Evolutionary conservation across 2,113 vertebrate genomes (phyloP).

Genomic region (Neodon shergylaensis): DNA sequence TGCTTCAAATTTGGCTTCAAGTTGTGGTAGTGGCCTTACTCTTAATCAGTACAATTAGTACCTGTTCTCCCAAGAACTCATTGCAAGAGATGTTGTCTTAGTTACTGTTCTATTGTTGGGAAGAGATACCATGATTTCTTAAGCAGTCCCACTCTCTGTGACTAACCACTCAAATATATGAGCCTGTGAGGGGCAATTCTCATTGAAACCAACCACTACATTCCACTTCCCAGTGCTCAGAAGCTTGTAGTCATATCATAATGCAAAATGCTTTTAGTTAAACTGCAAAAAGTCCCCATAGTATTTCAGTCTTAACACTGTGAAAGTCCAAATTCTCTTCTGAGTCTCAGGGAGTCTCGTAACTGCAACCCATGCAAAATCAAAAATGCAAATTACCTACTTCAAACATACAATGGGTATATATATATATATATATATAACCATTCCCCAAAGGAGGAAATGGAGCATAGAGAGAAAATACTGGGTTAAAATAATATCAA

Average conservation of each 20-base stretch:
- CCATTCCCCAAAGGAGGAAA: not conserved
- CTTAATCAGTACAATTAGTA: not conserved
- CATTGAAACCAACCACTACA: not conserved
- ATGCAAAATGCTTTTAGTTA: not conserved
- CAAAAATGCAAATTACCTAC: not conserved
- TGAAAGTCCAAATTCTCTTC: not conserved
- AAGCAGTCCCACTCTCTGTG: not conserved
- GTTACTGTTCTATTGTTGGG: not conserved
- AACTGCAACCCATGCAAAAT: not conserved
- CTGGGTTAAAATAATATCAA: not conserved
- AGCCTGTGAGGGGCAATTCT: not conserved
- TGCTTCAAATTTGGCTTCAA: not conserved
- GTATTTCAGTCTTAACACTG: not conserved
- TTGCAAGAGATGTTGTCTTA: not conserved
- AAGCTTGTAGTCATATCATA: not conserved
- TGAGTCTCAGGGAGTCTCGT: not conserved
- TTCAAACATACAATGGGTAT: not conserved
- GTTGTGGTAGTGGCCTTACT: not conserved
- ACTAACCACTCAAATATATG: not conserved
- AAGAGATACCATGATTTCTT: not conserved
- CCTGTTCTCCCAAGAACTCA: not conserved
- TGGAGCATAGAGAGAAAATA: not conserved
- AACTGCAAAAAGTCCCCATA: not conserved
- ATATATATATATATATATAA: too few species aligned
- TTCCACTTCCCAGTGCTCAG: not conserved